Conservation (phyloP, 37 sponge, comb jelly and placozoan species). For the Halisarca cf. caerulea region DNA sequence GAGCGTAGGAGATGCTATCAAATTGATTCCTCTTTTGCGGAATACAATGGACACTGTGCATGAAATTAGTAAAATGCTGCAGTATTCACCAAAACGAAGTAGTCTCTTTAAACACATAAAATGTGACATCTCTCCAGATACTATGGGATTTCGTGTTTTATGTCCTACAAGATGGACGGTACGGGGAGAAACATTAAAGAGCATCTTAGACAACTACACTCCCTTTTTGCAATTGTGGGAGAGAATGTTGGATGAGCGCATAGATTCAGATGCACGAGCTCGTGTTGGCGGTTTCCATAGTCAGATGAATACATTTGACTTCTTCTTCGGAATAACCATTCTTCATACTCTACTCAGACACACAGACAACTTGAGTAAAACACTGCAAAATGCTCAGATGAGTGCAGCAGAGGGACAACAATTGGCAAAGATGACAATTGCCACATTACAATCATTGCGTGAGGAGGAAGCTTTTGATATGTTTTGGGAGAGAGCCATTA, state of each 20-base stretch:
- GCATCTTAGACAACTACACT: conserved; percentile 16
- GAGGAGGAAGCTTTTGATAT: neutral
- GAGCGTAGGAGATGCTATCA: conserved; percentile 16
- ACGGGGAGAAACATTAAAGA: neutral
- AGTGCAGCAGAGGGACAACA: conserved; percentile 30
- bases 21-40: neutral
- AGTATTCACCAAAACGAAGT: conserved; percentile 33
- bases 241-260: neutral
- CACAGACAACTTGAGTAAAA: conserved; percentile 13
- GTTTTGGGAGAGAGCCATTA: neutral
- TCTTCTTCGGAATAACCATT: conserved; percentile 11
- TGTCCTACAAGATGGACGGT: conserved; percentile 29
- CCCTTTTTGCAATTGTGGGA: conserved; percentile 16
- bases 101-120: conserved; percentile 1
- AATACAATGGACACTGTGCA: conserved; percentile 27
- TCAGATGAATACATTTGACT: conserved; percentile 25
- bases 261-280: conserved; percentile 22
- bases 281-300: conserved; percentile 14
- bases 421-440: neutral
- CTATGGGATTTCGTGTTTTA: neutral
- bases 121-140: neutral
- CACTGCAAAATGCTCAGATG: neutral
- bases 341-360: conserved; percentile 14
- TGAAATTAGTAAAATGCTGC: conserved; percentile 41
- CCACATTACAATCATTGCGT: neutral